Evolutionary conservation across 1,140 invertebrate genomes (phyloP), one percentile per base, ranked within the genome.

Genomic region (Drosophila equinoxialis): DNA sequence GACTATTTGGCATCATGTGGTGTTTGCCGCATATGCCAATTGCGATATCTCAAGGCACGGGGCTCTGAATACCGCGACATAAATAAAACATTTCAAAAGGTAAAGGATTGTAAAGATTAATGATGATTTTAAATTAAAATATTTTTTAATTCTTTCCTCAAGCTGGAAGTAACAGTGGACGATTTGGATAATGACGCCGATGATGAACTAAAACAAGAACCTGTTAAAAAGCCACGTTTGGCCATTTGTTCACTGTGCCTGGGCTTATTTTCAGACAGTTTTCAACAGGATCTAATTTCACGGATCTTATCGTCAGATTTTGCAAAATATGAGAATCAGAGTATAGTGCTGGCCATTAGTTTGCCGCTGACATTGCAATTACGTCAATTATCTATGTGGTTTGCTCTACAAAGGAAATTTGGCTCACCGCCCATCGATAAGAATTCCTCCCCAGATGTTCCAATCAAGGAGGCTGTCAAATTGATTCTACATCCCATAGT

Each of bases 201-300:
- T 4, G 11, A 54, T 1, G 37, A 39, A n/a, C 39, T 51, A 11
- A 30, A 30, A 30, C 61, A 64, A n/a, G 68, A 70, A n/a, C 79
- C 74, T 26, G 7, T 51, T 0, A 93, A 93, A 65, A 83, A 92
- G 60, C 37, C 77, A n/a, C 92, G 93, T 41, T 39, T 74, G 2
- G 90, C 92, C 72, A 71, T 93, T 5, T 96, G 95, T 78, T 76
- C 93, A 0, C 92, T 93, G 7, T 96, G 95, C 89, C 78, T 96
- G 41, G 95, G 94, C 42, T 91, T 96, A n/a, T 93, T 96, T 23
- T 93, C 95, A 68, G 78, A 93, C 68, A 77, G 92, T 6, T 90
- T 91, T 67, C 90, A 94, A 67, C 79, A 93, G 65, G 77, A 86
- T 39, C 76, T 94, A 6, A 67, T 95, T 41, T 45, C 93, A 45